Evolutionary conservation across 2,888 invertebrate genomes (phyloP), one percentile per base, ranked within the genome.

Genomic region (Tenthredo amoena): DNA sequence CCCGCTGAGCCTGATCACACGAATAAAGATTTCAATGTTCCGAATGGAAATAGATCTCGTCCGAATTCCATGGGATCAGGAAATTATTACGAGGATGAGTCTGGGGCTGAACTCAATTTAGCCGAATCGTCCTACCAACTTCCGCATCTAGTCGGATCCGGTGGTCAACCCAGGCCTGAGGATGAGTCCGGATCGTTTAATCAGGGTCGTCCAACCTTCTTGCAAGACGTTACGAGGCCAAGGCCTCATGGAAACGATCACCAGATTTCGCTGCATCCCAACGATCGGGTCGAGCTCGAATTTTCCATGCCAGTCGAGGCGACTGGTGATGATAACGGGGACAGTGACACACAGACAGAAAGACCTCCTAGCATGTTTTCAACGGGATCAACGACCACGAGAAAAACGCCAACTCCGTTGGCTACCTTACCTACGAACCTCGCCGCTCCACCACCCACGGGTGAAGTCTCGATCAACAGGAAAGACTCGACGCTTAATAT

Each of bases 361-460:
- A 86, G 91, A 84, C 91, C 92, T 12, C 92, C 93, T 0, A 92
- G 91, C 72, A 89, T 91, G 88, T 85, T 91, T 31, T 81, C 81
- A 15, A 71, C 89, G n/a, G 89, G 89, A 0, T 88, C 88, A 37
- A 89, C 55, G 26, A 68, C 89, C 26, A 89, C 89, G 0, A 88
- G 87, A 31, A 89, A 89, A 62, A 58, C 62, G 26, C 81, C 58
- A 40, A 89, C 88, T 7, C 86, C 90, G 6, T 89, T 90, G 10
- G 89, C 90, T 0, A 91, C 91, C 18, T 92, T 89, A 68, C 91
- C 92, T 85, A 91, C 91, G 0, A 92, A 91, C 79, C 92, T 93
- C 40, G 92, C 91, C 2, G 87, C 86, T 0, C 86, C 87, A 0
- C 88, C 89, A n/a, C 86, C 84, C 0, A 87, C 89, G 1, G 87